phyloP scores from a whole-genome alignment of 1,140 invertebrate species.

The Drosophila nebulosa region DNA sequence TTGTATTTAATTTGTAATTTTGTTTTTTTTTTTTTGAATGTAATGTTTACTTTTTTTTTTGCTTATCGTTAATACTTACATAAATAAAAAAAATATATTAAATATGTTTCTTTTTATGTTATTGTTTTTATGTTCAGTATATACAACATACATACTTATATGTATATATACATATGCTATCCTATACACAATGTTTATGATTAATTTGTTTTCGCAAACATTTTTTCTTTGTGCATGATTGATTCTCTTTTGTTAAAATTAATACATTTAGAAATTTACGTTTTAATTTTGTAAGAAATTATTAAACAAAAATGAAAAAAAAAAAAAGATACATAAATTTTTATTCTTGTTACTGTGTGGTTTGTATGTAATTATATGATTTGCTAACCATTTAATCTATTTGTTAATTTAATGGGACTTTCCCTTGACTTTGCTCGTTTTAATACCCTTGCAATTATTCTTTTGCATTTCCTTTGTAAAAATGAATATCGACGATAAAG shows the following conservation, averaged over 20 bases:
- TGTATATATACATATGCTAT: neutral
- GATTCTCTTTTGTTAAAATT: slow-evolving; percentile 21
- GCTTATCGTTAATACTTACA: neutral
- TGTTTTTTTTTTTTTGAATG: neutral
- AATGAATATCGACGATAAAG: neutral
- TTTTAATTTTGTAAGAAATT: neutral
- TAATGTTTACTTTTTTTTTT: neutral
- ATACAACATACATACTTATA: neutral
- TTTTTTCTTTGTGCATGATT: slow-evolving; percentile 28
- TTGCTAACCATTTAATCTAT: neutral
- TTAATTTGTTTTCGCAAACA: neutral
- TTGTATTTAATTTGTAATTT: neutral
- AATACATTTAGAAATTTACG: neutral
- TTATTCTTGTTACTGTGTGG: neutral
- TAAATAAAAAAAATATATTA: slow-evolving; percentile 24
- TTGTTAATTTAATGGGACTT: neutral
- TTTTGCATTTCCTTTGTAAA: neutral
- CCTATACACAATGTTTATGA: neutral
- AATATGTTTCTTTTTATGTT: neutral
- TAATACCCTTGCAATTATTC: neutral
- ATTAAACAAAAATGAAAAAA: neutral
- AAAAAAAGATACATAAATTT: neutral
- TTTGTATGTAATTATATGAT: neutral
- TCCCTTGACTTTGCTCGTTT: no score
- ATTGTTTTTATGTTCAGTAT: neutral